These are phyloP conservation scores for Coenonympha glycerion DNA, from an alignment of 2,888 invertebrate species.

Conservation along the genomic window DNA sequence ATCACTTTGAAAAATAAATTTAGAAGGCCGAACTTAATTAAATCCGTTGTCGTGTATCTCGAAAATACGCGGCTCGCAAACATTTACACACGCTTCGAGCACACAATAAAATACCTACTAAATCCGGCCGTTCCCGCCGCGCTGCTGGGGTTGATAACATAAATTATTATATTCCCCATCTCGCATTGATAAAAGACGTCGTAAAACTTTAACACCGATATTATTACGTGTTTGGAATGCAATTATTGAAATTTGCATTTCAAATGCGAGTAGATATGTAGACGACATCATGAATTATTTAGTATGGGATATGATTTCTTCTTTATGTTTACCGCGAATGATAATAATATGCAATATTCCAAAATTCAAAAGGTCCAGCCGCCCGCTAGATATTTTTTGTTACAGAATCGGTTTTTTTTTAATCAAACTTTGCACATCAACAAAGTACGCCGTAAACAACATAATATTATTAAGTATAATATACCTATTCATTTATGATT, in stretches of 20 bases:
- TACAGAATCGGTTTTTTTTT: not conserved
- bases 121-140: constrained; percentile 30
- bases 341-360: no score
- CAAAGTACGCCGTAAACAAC: no score
- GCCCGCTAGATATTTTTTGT: no score
- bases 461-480: no score
- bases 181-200: constrained; percentile 27
- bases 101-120: constrained; percentile 34
- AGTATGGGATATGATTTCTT: constrained; percentile 24
- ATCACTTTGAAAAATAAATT: constrained; percentile 14
- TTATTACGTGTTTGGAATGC: constrained; percentile 49
- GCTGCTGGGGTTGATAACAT: constrained; percentile 24
- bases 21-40: constrained; percentile 17
- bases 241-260: constrained; percentile 56
- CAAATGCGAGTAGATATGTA: constrained; percentile 29
- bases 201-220: constrained; percentile 34
- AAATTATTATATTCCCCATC: constrained; percentile 21
- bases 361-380: no score
- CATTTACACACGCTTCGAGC: constrained; percentile 38
- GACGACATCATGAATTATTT: constrained; percentile 26
- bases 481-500: no score
- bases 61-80: constrained; percentile 35
- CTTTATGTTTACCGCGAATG: constrained; percentile 13
- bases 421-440: not conserved
- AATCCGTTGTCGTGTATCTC: constrained; percentile 21